A percentile compares a stretch with the other conserved stretches of the same genome.
phyloP scores from a whole-genome alignment of 2,113 vertebrate genomes.

The Gorsachius goisagi region DNA sequence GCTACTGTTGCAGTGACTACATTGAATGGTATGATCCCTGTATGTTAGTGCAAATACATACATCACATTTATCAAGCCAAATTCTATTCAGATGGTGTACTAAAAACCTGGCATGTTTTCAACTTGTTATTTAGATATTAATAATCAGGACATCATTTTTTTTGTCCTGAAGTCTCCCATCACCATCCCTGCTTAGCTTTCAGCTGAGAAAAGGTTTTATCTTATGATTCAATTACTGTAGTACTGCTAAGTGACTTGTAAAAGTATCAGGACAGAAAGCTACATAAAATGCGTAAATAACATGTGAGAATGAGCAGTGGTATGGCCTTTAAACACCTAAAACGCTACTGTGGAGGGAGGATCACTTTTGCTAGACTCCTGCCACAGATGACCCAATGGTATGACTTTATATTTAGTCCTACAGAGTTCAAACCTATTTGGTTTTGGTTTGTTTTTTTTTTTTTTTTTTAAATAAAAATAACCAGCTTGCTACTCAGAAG shows the following conservation, averaged over 20 bases:
- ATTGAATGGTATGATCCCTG: fast-evolving
- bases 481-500: neutral
- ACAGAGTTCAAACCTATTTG: fast-evolving
- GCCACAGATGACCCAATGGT: neutral
- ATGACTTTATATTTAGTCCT: neutral
- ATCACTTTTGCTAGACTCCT: neutral
- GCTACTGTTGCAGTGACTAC: neutral
- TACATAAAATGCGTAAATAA: neutral
- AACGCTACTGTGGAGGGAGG: neutral
- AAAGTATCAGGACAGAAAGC: neutral
- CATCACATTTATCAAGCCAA: neutral
- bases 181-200: neutral
- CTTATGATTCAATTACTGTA: neutral
- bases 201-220: neutral
- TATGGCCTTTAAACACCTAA: neutral
- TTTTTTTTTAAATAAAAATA: neutral
- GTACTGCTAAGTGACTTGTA: neutral
- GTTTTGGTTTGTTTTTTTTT: neutral
- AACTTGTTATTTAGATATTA: neutral
- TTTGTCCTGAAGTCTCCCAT: neutral
- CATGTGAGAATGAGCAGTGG: neutral
- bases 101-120: neutral
- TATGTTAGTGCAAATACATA: neutral
- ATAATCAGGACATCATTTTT: neutral
- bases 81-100: neutral